Evolutionary conservation across 2,797 vertebrate genomes (phyloP), one percentile per base, ranked within the genome.

Genomic region (Anomalospiza imberbis): DNA sequence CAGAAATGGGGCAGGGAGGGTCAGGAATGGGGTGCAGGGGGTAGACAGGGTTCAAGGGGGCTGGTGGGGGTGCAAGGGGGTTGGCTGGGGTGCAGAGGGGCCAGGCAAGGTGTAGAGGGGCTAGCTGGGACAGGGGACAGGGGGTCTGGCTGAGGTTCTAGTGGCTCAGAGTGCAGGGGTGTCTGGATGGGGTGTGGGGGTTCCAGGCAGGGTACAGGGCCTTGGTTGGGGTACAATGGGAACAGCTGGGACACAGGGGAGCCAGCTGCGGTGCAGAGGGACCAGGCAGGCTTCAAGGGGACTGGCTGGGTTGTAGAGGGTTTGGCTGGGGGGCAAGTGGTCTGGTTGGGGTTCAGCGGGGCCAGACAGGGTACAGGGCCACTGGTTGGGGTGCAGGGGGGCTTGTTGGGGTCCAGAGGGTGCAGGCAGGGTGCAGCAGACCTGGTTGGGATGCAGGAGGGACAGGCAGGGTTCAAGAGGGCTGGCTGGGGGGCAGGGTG

Each of bases 41-140:
- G 17, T 13, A 22, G 36, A 7, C 1, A 13, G 44, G 42, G 8
- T 17, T 12, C 8, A 17, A 1, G 2, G 32, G 45, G 15, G 4
- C 7, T 14, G 20, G 51, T 3, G 5, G 12, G 11, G 18, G 72
- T 75, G 13, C 7, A 12, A 2, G 6, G 19, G 40, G 13, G 3
- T 8, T 12, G 22, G 66, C 2, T 4, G 13, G 12, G 28, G 70
- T 72, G 14, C 7, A 22, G 32, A 40, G 26, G 58, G 12, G 3
- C 18, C 10, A 31, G 66, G 3, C 5, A 18, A 17, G 21, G 70
- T 45, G 14, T 10, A 14, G 32, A 47, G 53, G 53, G 25, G 25
- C 2, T 22, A 1, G 2, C 5, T 10, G 76, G 17, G 34, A 48
- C 17, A 26, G 12, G 36, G 40, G 40, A 22, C 65, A 29, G 48